Evolutionary conservation across 64 coral and sea anemone genomes (phyloP), one percentile per base, ranked within the genome.

Genomic region (Pachyseris speciosa): DNA sequence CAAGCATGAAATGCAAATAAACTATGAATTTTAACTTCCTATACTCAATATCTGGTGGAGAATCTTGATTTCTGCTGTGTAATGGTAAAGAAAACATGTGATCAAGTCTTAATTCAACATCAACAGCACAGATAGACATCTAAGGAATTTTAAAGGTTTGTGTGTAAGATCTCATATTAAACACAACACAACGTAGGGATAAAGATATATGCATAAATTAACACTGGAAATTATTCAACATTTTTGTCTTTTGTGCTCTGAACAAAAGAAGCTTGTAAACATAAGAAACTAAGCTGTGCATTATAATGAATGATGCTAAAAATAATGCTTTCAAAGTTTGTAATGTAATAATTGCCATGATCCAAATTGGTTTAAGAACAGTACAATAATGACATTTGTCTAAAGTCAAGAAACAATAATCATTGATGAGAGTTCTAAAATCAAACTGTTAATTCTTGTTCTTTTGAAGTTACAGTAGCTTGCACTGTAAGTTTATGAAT

Each of bases 1-100:
- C 51, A 61, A 40, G 52, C 77, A 61, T 81, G 22, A 81, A 37
- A 81, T 81, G 77, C 22, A 81, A 81, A 81, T 39, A 10, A n/a
- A 41, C 52, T 61, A 19, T 40, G 9, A 20, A 16, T 65, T 4
- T 20, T 20, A 58, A 37, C 66, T 69, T 20, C 38, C 5, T 40
- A 45, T 44, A 74, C 11, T 2, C 70, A 22, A 6, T 9, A 22
- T 44, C 38, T 45, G 2, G 2, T n/a, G n/a, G n/a, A n/a, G 7
- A 74, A 44, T 10, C 37, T 57, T 7, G 20, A 28, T 3, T 26
- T 74, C 27, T 45, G 1, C 24, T 25, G 3, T 22, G 29, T 9
- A 74, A 28, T 24, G 7, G 24, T 27, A 39, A 45, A 43, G 20
- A 74, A 74, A 74, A 42, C 1, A 5, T 43, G 22, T 26, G 20